Conservation (phyloP, 2,113 vertebrate genomes). For the Galeopterus variegatus region DNA sequence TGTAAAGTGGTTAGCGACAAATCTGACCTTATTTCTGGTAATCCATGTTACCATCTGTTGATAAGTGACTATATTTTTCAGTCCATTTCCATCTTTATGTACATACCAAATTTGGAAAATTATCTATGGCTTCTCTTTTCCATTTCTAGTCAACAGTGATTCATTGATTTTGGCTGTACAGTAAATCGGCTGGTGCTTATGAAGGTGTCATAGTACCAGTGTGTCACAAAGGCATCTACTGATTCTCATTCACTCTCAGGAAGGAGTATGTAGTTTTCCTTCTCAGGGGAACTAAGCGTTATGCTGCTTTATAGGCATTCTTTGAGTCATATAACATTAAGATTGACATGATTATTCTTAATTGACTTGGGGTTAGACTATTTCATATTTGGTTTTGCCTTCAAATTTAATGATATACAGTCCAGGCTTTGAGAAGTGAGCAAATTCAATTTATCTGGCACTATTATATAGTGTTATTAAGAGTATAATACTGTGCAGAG, state of each 20-base stretch:
- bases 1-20: not conserved
- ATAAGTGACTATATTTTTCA: slow-evolving; percentile 16
- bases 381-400: slow-evolving; percentile 64
- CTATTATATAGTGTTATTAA: not conserved
- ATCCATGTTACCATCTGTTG: not conserved
- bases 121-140: not conserved
- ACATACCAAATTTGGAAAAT: slow-evolving; percentile 23
- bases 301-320: not conserved
- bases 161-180: slow-evolving; percentile 49
- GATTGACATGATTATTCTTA: slow-evolving; percentile 64
- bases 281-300: slow-evolving; percentile 7
- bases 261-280: not conserved
- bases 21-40: not conserved
- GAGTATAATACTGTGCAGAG: not conserved
- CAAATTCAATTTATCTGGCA: slow-evolving; percentile 30
- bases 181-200: slow-evolving; percentile 40
- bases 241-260: not conserved
- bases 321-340: slow-evolving; percentile 36
- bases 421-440: slow-evolving; percentile 40
- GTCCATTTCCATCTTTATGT: slow-evolving; percentile 13
- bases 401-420: slow-evolving; percentile 42
- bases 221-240: slow-evolving; percentile 42
- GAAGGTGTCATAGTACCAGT: not conserved
- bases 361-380: slow-evolving; percentile 49
- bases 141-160: slow-evolving; percentile 37